Evolutionary conservation across 2,113 vertebrate species (phyloP).

Genomic region (Agapornis roseicollis): DNA sequence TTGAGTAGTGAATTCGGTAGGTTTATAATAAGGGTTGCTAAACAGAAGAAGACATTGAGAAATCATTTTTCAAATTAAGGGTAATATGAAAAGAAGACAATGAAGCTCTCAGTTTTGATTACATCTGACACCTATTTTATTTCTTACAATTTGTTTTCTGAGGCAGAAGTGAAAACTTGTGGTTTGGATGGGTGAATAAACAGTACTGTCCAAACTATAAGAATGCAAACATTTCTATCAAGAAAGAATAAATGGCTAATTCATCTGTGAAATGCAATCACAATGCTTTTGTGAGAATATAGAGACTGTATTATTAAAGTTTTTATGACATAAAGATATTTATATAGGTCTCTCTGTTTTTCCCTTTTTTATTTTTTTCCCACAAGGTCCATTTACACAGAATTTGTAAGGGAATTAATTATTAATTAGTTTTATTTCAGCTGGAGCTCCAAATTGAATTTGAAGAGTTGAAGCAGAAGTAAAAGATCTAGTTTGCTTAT

Average conservation of each 20-base stretch:
- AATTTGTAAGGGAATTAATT: background rate
- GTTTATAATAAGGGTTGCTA: background rate
- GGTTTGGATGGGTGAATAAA: background rate
- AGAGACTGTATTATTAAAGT: background rate
- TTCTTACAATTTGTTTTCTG: constrained; percentile 15
- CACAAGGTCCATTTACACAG: background rate
- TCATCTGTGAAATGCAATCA: background rate
- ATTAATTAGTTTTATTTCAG: constrained; percentile 10
- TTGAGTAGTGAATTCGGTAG: background rate
- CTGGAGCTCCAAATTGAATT: background rate
- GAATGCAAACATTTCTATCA: background rate
- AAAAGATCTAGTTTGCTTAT: background rate
- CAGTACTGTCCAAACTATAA: background rate
- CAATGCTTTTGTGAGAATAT: background rate
- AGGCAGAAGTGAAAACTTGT: constrained; percentile 20
- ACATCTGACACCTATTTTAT: constrained; percentile 6
- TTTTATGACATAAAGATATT: background rate
- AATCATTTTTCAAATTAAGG: background rate
- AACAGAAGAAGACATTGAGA: background rate
- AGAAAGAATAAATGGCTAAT: background rate
- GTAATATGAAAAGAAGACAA: background rate
- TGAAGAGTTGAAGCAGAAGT: constrained; percentile 7
- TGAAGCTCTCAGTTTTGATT: background rate
- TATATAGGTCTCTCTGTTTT: background rate
- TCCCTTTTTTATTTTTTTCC: background rate